Evolutionary conservation across 2,113 vertebrate species (phyloP).

Genomic region (Vombatus ursinus): DNA sequence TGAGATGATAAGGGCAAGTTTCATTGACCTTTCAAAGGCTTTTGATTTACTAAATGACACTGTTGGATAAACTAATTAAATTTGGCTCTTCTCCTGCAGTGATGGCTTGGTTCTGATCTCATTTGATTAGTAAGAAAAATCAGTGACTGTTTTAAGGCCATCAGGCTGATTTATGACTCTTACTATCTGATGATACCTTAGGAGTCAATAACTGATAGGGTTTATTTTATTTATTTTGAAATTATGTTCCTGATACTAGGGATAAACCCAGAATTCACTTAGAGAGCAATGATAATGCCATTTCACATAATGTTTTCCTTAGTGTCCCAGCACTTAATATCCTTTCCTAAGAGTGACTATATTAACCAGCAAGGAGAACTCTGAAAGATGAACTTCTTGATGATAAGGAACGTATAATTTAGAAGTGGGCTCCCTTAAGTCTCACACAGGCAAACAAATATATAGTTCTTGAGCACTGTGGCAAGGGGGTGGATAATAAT

Average conservation of each 20-base stretch:
- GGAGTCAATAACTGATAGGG: constrained; percentile 79
- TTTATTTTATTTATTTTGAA: constrained; percentile 80
- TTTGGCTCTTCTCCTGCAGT: constrained; percentile 80
- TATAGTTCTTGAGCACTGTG: constrained; percentile 53
- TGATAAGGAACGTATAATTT: constrained; percentile 61
- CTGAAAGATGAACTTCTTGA: constrained; percentile 67
- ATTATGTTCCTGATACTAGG: constrained; percentile 76
- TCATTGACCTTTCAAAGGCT: constrained; percentile 85
- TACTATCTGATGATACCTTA: constrained; percentile 76
- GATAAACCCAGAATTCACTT: constrained; percentile 77
- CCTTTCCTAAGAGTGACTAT: constrained; percentile 65
- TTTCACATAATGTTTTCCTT: constrained; percentile 65
- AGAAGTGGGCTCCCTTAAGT: constrained; percentile 52
- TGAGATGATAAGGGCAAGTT: constrained; percentile 85
- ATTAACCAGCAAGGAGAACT: constrained; percentile 54
- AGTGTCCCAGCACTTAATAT: constrained; percentile 55
- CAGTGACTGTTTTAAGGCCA: constrained; percentile 73
- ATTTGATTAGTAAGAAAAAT: constrained; percentile 83
- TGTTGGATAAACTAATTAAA: constrained; percentile 87
- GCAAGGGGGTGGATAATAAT: constrained; percentile 47
- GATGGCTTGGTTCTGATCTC: constrained; percentile 80
- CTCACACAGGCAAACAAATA: constrained; percentile 51
- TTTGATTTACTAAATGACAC: constrained; percentile 86
- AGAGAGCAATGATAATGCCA: constrained; percentile 61
- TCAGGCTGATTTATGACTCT: constrained; percentile 81